Percentiles rank a stretch among this genome's conserved stretches.
These are phyloP conservation scores for Tillus elongatus DNA, from an alignment of 2,888 invertebrate species.

Conservation along the genomic window DNA sequence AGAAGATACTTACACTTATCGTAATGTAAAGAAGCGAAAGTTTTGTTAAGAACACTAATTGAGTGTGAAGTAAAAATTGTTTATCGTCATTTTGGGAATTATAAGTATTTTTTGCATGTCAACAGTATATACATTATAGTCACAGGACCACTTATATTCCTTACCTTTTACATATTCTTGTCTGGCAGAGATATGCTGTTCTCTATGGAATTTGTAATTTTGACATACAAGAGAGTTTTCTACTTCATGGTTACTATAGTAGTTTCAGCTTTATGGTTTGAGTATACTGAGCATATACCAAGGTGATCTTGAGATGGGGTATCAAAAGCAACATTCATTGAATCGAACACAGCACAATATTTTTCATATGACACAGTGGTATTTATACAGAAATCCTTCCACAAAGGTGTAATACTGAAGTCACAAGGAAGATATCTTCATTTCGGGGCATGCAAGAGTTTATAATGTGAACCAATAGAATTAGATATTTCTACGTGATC, in stretches of 20 bases:
- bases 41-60: slow-evolving; percentile 3
- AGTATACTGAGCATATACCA: slow-evolving; percentile 3
- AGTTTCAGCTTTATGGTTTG: slow-evolving; percentile 1
- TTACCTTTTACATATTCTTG: slow-evolving; percentile 1
- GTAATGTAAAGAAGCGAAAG: slow-evolving; percentile 1
- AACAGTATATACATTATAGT: slow-evolving; percentile 3
- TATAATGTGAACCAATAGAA: slow-evolving; percentile 1
- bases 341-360: slow-evolving; percentile 2
- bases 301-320: slow-evolving; percentile 1
- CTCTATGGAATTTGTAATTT: slow-evolving; percentile 3
- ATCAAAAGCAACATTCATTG: neutral
- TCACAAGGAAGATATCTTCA: neutral
- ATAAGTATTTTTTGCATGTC: slow-evolving; percentile 2
- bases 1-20: too few relatives aligned
- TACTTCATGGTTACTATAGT: neutral
- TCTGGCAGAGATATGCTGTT: slow-evolving; percentile 1
- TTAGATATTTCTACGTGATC: slow-evolving; percentile 1
- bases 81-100: neutral
- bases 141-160: too few relatives aligned
- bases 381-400: slow-evolving; percentile 2
- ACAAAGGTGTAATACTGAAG: neutral
- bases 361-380: neutral
- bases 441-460: slow-evolving; percentile 3
- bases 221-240: neutral
- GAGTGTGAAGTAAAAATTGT: neutral